Evolutionary conservation across 64 coral and sea anemone species (phyloP).

Genomic region (Pocillopora verrucosa): DNA sequence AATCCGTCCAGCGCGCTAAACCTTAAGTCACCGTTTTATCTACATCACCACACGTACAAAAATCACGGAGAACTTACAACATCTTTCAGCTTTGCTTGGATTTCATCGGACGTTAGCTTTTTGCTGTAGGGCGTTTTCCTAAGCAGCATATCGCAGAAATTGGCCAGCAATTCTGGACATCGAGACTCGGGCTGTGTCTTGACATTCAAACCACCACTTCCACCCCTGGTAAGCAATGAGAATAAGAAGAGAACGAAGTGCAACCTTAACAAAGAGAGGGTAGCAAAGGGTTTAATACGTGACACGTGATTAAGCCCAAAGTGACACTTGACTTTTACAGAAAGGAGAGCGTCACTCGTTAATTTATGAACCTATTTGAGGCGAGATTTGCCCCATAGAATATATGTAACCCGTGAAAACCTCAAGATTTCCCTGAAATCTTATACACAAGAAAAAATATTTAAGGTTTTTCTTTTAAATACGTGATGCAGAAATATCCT

Average conservation of each 20-base stretch:
- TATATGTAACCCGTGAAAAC: too few species aligned
- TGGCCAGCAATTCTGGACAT: constrained; percentile 95
- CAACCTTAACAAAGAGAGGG: neutral
- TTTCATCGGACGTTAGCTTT: constrained; percentile 94
- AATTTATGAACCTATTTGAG: too few species aligned
- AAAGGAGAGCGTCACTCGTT: too few species aligned
- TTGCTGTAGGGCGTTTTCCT: constrained; percentile 96
- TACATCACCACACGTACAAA: neutral
- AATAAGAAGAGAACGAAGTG: neutral
- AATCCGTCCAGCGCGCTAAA: neutral
- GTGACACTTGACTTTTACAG: too few species aligned
- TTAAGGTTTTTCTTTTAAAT: too few species aligned
- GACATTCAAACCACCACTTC: constrained; percentile 59
- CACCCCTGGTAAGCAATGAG: constrained; percentile 46
- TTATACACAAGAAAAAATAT: too few species aligned
- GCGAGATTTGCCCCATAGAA: too few species aligned
- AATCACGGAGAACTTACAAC: constrained; percentile 59
- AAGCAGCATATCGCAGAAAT: constrained; percentile 97
- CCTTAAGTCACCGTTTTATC: neutral
- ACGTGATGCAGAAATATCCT: too few species aligned
- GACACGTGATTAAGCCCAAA: neutral
- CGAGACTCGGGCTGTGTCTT: constrained; percentile 88
- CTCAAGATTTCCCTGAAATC: too few species aligned
- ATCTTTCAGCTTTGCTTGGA: constrained; percentile 87
- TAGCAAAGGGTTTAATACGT: neutral